These are phyloP conservation scores for Siniperca undulata DNA, from an alignment of 2,797 vertebrate genomes.

Conservation along the genomic window DNA sequence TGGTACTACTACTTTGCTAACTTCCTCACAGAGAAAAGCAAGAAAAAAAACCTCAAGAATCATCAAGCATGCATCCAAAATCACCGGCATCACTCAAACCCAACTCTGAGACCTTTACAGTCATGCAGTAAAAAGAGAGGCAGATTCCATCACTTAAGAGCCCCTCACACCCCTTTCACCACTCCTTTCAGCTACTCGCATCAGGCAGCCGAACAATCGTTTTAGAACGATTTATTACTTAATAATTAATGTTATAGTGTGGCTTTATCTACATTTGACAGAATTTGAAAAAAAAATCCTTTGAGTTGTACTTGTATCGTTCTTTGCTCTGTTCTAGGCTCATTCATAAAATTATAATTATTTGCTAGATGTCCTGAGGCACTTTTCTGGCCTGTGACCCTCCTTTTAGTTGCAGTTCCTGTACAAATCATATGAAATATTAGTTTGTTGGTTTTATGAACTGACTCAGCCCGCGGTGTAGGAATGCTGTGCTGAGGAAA, in stretches of 20 bases:
- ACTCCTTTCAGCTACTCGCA: too few species aligned
- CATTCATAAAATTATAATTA: not conserved
- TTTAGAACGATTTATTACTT: not conserved
- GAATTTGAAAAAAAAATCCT: not conserved
- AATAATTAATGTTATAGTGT: not conserved
- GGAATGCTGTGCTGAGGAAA: conserved; percentile 44
- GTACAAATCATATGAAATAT: not conserved
- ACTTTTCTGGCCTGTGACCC: not conserved
- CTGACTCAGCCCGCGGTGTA: not conserved
- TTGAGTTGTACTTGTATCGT: not conserved
- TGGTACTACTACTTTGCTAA: too few species aligned
- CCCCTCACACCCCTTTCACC: too few species aligned
- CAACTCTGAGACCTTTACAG: too few species aligned
- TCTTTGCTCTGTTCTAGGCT: not conserved
- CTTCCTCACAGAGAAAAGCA: too few species aligned
- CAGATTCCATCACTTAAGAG: too few species aligned
- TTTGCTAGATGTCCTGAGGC: not conserved
- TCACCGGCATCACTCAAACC: too few species aligned
- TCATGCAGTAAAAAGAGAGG: too few species aligned
- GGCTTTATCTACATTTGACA: not conserved
- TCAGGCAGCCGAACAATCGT: too few species aligned
- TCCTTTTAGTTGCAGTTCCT: not conserved
- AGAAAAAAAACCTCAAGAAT: too few species aligned
- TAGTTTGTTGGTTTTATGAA: conserved; percentile 15
- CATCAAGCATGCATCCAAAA: too few species aligned